Conservation (phyloP, 2,888 invertebrate species). For the Yponomeuta plumbellus region DNA sequence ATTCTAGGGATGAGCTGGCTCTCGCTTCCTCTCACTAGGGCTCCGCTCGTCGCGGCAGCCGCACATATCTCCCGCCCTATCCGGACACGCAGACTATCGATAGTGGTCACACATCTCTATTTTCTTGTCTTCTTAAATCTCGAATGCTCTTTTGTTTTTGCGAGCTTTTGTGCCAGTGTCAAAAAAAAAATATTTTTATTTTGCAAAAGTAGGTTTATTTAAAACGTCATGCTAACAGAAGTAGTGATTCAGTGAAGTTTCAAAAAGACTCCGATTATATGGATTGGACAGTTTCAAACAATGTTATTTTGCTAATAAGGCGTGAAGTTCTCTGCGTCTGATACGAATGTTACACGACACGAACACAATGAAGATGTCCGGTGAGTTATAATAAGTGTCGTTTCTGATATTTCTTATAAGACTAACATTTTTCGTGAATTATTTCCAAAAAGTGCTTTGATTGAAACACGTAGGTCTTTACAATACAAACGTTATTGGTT, state of each 20-base stretch:
- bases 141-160: slow-evolving; percentile 2
- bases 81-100: slow-evolving; percentile 32
- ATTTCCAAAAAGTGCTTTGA: too few species aligned
- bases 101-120: slow-evolving; percentile 35
- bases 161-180: slow-evolving; percentile 9
- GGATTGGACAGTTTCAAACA: neutral
- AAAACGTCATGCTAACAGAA: neutral
- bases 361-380: slow-evolving; percentile 67
- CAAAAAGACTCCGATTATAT: neutral
- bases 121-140: slow-evolving; percentile 8
- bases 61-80: slow-evolving; percentile 46
- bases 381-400: slow-evolving; percentile 38
- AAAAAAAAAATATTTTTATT: neutral
- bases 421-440: neutral
- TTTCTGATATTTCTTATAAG: slow-evolving; percentile 9
- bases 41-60: slow-evolving; percentile 64
- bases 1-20: slow-evolving; percentile 76
- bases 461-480: too few species aligned
- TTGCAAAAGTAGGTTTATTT: neutral
- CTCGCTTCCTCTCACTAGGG: slow-evolving; percentile 72
- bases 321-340: neutral
- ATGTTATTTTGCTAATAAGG: neutral
- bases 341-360: neutral
- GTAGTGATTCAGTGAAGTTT: neutral
- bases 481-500: too few species aligned